Conservation (phyloP, 2,113 vertebrate species). For the Phalacrocorax pelagicus region DNA sequence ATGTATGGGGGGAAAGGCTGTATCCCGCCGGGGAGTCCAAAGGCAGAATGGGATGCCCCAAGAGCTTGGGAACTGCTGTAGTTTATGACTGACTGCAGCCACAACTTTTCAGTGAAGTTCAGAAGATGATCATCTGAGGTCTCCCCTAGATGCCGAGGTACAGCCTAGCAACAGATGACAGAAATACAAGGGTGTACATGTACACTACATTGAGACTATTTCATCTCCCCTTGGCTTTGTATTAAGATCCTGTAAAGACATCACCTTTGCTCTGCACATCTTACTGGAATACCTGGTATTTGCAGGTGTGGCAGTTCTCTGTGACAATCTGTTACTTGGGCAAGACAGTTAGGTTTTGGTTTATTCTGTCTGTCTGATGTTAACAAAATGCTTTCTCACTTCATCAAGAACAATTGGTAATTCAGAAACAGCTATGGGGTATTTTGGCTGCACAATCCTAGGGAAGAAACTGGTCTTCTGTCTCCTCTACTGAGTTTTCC, state of each 20-base stretch:
- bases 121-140: background rate
- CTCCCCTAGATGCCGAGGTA: background rate
- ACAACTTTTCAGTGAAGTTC: background rate
- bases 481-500: background rate
- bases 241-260: background rate
- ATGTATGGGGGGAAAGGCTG: background rate
- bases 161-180: background rate
- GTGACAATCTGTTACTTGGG: background rate
- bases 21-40: background rate
- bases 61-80: background rate
- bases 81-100: background rate
- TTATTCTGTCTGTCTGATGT: background rate
- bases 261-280: background rate
- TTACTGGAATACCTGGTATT: background rate
- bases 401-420: background rate
- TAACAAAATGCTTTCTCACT: background rate
- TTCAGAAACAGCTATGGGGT: background rate
- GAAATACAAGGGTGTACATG: background rate
- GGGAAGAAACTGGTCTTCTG: background rate
- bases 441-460: background rate
- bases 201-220: background rate
- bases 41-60: background rate
- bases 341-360: background rate
- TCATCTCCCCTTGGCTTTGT: background rate
- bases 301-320: background rate